Percentiles rank a stretch among this genome's conserved stretches.
These are phyloP conservation scores for Ricordea florida DNA, from an alignment of 92 coral and sea anemone genomes.

Conservation along the genomic window DNA sequence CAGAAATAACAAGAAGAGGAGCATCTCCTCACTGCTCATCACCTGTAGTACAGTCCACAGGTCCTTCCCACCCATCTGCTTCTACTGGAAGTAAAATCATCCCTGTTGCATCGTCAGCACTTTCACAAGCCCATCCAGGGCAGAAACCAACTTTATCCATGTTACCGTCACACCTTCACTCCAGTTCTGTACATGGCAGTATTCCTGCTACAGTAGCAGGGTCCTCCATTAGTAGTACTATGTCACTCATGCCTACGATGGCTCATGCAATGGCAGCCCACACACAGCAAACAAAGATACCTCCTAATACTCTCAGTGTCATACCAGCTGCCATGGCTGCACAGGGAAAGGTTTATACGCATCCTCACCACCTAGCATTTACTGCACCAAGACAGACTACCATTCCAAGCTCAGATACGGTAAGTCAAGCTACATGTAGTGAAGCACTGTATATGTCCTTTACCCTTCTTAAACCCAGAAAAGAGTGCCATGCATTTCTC, in stretches of 20 bases:
- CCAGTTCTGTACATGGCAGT: constrained; percentile 20
- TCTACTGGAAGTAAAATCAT: constrained; percentile 58
- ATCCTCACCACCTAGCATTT: constrained; percentile 38
- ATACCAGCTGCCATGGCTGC: constrained; percentile 41
- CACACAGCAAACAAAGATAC: constrained; percentile 50
- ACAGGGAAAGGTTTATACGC: constrained; percentile 38
- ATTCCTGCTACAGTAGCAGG: constrained; percentile 21
- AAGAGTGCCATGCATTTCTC: no score
- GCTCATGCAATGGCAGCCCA: constrained; percentile 8
- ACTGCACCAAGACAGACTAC: constrained; percentile 46
- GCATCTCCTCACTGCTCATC: constrained; percentile 44
- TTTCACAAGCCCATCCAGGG: constrained; percentile 39
- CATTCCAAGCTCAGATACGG: constrained; percentile 49
- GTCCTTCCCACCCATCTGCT: constrained; percentile 28
- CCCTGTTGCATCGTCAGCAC: constrained; percentile 38
- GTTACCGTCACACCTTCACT: constrained; percentile 48
- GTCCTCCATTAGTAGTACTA: constrained; percentile 25
- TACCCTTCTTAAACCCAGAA: no score
- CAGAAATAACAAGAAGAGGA: constrained; percentile 54
- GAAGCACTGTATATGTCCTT: no score
- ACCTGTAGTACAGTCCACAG: constrained; percentile 39
- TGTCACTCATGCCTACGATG: constrained; percentile 42
- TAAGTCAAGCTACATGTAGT: background rate
- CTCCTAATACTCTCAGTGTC: constrained; percentile 34
- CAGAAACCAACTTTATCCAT: constrained; percentile 40